These are phyloP conservation scores for Allobates femoralis DNA, from an alignment of 2,797 vertebrate genomes.

Conservation along the genomic window DNA sequence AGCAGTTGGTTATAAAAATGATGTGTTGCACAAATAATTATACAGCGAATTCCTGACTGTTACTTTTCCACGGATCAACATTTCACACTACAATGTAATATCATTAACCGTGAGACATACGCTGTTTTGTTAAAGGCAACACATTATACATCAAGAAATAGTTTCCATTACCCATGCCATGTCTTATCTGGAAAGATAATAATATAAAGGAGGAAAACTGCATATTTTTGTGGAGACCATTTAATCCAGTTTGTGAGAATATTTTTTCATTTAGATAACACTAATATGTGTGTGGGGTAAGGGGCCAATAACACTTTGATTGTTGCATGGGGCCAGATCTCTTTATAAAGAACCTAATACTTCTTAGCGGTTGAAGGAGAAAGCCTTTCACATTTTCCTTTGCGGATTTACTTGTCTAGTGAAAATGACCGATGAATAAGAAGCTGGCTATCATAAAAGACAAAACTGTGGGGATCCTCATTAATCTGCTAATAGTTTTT, in stretches of 20 bases:
- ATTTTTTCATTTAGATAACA: constrained; percentile 59
- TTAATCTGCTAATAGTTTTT: constrained; percentile 81
- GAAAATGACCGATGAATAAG: constrained; percentile 76
- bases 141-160: constrained; percentile 66
- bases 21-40: background rate
- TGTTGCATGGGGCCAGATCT: constrained; percentile 69
- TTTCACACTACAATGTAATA: background rate
- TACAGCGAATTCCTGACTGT: background rate
- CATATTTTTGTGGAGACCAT: constrained; percentile 64
- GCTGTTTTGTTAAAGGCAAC: constrained; percentile 58
- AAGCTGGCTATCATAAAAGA: constrained; percentile 76
- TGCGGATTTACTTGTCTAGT: constrained; percentile 72
- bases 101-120: background rate
- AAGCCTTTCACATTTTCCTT: constrained; percentile 71
- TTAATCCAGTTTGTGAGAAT: constrained; percentile 68
- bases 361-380: constrained; percentile 69
- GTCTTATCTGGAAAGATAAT: constrained; percentile 66
- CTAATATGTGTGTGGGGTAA: constrained; percentile 38
- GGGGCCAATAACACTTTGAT: constrained; percentile 61
- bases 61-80: background rate
- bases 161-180: constrained; percentile 66
- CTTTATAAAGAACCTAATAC: constrained; percentile 70
- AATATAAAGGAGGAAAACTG: constrained; percentile 64
- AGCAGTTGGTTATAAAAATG: background rate
- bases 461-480: constrained; percentile 75